Evolutionary conservation across 2,888 invertebrate species (phyloP), one percentile per base, ranked within the genome.

Genomic region (Cancer borealis): DNA sequence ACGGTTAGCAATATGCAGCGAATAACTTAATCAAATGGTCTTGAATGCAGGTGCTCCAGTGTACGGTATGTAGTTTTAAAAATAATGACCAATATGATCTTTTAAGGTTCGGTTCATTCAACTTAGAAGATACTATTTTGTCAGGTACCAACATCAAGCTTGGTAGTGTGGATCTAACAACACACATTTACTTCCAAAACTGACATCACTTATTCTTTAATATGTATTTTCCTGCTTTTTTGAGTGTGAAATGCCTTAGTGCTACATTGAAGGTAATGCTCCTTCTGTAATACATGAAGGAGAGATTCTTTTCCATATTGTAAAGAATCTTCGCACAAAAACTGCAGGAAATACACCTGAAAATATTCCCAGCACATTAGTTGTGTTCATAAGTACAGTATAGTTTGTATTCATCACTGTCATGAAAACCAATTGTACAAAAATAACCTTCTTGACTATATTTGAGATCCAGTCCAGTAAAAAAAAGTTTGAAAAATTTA

Each of bases 71-170:
- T 30, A 39, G 14, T 39, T 84, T 84, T 1, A 84, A 84, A 84
- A 30, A 39, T 39, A 54, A 90, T 90, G 89, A 89, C 89, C 89
- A 89, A 89, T 21, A 47, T 47, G 89, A 26, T 54, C 26, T 47
- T 89, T 47, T 14, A 10, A 89, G 47, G 45, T 89, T 49, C 14
- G 47, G 49, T 89, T 39, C 84, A 39, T 17, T 84, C 39, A 84
- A 39, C 30, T 39, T 39, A 84, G 39, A 4, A 3, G 17, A 39
- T 84, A 84, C 30, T 26, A 39, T 84, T 30, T 14, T 84, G 84
- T 84, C 84, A 84, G 84, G 84, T 84, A 84, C 84, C 84, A 84
- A 84, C 30, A 84, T 84, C 39, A 84, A 84, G 84, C 30, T 39
- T 84, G 84, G 84, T 84, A 39, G 84, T 84, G 84, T 17, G 3